These are phyloP conservation scores for Amphipoea oculea DNA, from an alignment of 2,888 invertebrate species.

Conservation along the genomic window DNA sequence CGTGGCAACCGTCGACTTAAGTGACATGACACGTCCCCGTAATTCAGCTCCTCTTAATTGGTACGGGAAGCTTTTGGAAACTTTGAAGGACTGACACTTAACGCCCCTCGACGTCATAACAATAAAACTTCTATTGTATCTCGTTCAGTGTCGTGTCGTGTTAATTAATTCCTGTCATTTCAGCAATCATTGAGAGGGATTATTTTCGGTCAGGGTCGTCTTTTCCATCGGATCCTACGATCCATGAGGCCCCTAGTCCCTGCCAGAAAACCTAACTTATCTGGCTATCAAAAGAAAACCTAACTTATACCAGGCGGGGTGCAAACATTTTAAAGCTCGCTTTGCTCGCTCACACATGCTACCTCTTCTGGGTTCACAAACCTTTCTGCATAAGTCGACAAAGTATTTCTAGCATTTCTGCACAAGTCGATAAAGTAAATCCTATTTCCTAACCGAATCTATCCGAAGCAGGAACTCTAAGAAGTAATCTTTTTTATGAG, in stretches of 20 bases:
- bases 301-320: not conserved
- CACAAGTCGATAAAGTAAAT: not conserved
- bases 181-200: not conserved
- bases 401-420: no score
- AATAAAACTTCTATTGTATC: no score
- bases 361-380: not conserved
- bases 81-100: constrained; percentile 7
- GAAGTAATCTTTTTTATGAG: not conserved
- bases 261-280: not conserved
- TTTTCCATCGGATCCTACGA: not conserved
- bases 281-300: not conserved
- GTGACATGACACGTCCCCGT: not conserved
- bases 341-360: not conserved
- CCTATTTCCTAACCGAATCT: not conserved
- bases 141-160: no score
- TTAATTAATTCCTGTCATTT: not conserved
- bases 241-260: not conserved
- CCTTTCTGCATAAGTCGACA: not conserved
- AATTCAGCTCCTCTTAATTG: not conserved
- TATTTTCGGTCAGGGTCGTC: not conserved
- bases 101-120: no score
- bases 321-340: not conserved
- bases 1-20: not conserved
- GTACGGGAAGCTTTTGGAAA: constrained; percentile 8
- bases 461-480: not conserved